Percentiles rank a stretch among this genome's conserved stretches.
These are phyloP conservation scores for Palythoa heliodiscus DNA, from an alignment of 92 coral and sea anemone species.

Conservation along the genomic window DNA sequence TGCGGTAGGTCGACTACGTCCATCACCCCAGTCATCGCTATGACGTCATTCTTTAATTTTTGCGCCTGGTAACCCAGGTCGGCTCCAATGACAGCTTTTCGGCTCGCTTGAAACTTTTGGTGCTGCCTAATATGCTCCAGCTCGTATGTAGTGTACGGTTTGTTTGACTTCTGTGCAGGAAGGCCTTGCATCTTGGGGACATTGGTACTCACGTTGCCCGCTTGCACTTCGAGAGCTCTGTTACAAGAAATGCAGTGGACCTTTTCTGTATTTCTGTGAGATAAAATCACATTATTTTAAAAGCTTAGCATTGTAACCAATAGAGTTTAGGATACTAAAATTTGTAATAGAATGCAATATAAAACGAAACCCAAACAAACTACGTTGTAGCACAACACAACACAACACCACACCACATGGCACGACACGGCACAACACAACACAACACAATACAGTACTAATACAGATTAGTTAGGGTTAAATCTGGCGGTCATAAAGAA, in stretches of 20 bases:
- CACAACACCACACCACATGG: too few species aligned
- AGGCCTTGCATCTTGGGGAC: slow-evolving; percentile 85
- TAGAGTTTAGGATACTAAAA: too few species aligned
- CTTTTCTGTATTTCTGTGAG: slow-evolving; percentile 65
- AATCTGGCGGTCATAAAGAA: too few species aligned
- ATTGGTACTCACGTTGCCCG: slow-evolving; percentile 53
- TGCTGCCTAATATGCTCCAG: slow-evolving; percentile 95
- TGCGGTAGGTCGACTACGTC: slow-evolving; percentile 85
- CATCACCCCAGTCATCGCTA: slow-evolving; percentile 86
- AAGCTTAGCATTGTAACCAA: too few species aligned
- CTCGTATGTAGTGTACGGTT: slow-evolving; percentile 93
- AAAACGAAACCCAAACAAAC: too few species aligned
- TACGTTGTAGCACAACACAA: too few species aligned
- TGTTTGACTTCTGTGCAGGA: slow-evolving; percentile 79
- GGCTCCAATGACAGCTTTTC: slow-evolving; percentile 76
- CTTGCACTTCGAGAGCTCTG: slow-evolving; percentile 82
- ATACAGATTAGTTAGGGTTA: too few species aligned
- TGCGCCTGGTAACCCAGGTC: slow-evolving; percentile 87
- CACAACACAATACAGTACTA: too few species aligned
- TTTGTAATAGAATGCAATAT: too few species aligned
- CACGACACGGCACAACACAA: too few species aligned
- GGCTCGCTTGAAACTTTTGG: slow-evolving; percentile 71
- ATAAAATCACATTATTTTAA: background rate
- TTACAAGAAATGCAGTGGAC: slow-evolving; percentile 96
- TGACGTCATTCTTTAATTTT: slow-evolving; percentile 79